Evolutionary conservation across 2,797 vertebrate species (phyloP).

Genomic region (Microctenopoma stevenorrisi): DNA sequence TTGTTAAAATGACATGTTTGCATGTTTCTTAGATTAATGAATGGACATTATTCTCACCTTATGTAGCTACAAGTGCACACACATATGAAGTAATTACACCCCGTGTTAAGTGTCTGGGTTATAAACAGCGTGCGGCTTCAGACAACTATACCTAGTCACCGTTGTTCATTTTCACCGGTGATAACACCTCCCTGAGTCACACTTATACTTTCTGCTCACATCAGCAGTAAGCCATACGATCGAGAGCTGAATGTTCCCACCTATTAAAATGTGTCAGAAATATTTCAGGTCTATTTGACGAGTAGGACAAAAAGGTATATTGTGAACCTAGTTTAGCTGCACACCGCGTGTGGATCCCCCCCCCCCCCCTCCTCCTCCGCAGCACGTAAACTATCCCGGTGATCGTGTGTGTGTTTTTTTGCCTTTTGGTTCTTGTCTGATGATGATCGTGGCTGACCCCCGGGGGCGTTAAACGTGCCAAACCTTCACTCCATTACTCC

Average conservation of each 20-base stretch:
- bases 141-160: conserved; percentile 11
- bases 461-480: conserved; percentile 60
- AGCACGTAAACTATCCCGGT: conserved; percentile 39
- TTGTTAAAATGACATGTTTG: not conserved
- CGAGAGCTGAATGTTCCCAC: conserved; percentile 48
- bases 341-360: conserved; percentile 10
- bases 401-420: conserved; percentile 18
- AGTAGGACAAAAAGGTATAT: conserved; percentile 30
- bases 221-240: conserved; percentile 59
- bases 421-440: conserved; percentile 57
- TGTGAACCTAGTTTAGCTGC: conserved; percentile 2
- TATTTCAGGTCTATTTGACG: conserved; percentile 27
- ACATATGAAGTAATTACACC: not conserved
- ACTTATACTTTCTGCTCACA: conserved; percentile 46
- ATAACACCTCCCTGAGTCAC: conserved; percentile 39
- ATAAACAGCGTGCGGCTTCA: conserved; percentile 24
- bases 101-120: not conserved
- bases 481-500: conserved; percentile 70
- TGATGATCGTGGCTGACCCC: conserved; percentile 67
- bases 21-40: not conserved
- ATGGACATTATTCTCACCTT: not conserved
- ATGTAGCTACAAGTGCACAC: not conserved
- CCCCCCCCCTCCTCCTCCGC: conserved; percentile 32
- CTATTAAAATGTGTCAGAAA: conserved; percentile 63
- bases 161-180: conserved; percentile 27